These are phyloP conservation scores for Drosophila recens DNA, from an alignment of 2,888 invertebrate species.

Conservation along the genomic window DNA sequence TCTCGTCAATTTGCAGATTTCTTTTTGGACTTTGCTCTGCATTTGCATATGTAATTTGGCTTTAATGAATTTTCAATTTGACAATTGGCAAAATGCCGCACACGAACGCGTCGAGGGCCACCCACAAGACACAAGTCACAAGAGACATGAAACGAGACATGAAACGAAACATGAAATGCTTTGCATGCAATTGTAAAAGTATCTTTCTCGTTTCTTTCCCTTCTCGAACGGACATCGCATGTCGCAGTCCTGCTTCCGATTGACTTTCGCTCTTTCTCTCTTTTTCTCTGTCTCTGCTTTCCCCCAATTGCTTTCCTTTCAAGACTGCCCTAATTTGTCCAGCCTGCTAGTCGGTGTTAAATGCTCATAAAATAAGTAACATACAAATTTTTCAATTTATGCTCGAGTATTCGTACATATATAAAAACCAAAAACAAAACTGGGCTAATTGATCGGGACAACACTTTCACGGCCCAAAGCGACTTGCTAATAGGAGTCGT, in stretches of 20 bases:
- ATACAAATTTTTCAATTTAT: slow-evolving; percentile 75
- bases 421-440: slow-evolving; percentile 40
- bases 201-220: background rate
- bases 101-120: slow-evolving; percentile 57
- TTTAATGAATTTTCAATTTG: slow-evolving; percentile 84
- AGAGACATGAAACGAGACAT: background rate
- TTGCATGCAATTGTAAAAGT: slow-evolving; percentile 36
- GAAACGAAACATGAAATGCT: background rate
- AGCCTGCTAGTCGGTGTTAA: slow-evolving; percentile 65
- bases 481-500: slow-evolving; percentile 81
- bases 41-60: slow-evolving; percentile 80
- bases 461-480: slow-evolving; percentile 84
- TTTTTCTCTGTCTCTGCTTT: slow-evolving; percentile 47
- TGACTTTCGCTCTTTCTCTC: slow-evolving; percentile 60
- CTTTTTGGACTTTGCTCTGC: slow-evolving; percentile 53
- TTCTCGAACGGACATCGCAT: slow-evolving; percentile 32
- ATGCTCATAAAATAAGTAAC: slow-evolving; percentile 82
- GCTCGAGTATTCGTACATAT: background rate
- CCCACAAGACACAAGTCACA: slow-evolving; percentile 52
- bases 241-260: slow-evolving; percentile 48
- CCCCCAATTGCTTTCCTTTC: slow-evolving; percentile 5
- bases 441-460: slow-evolving; percentile 64
- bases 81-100: slow-evolving; percentile 76
- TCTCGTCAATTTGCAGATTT: slow-evolving; percentile 37
- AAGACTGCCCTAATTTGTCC: slow-evolving; percentile 22